phyloP scores from a whole-genome alignment of 2,888 invertebrate genomes.

The Drosophila neonasuta region DNA sequence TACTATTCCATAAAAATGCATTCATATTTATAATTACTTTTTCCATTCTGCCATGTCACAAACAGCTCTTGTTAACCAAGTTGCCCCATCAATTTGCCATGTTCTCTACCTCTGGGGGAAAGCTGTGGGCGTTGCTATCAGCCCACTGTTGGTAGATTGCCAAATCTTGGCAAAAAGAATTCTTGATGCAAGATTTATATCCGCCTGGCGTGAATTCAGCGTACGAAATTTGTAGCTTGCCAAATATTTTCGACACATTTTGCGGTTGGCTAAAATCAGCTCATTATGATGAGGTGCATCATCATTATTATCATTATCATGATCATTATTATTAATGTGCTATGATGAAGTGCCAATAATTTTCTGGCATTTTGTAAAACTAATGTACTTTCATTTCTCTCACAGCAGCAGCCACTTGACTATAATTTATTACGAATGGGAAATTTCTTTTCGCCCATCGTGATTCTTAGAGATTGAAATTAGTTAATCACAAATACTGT shows the following conservation, averaged over 20 bases:
- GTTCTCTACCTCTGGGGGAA: neutral
- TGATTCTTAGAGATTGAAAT: too few species aligned
- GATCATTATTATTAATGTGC: conserved; percentile 26
- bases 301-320: conserved; percentile 4
- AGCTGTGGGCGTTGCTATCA: conserved; percentile 1
- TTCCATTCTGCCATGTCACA: neutral
- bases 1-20: neutral
- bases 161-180: conserved; percentile 24
- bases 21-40: neutral
- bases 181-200: conserved; percentile 37
- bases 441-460: too few species aligned
- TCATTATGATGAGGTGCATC: conserved; percentile 23
- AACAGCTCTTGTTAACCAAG: conserved; percentile 7
- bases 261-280: conserved; percentile 34
- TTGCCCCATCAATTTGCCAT: neutral
- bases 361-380: conserved; percentile 49
- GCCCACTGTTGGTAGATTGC: conserved; percentile 18
- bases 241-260: conserved; percentile 51
- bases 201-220: conserved; percentile 20
- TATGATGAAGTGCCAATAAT: conserved; percentile 61
- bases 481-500: too few species aligned
- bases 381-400: conserved; percentile 31
- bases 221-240: conserved; percentile 41
- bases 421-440: conserved; percentile 33
- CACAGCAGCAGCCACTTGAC: conserved; percentile 16